Evolutionary conservation across 1,140 invertebrate genomes (phyloP).

Genomic region (Drosophila sp.): DNA sequence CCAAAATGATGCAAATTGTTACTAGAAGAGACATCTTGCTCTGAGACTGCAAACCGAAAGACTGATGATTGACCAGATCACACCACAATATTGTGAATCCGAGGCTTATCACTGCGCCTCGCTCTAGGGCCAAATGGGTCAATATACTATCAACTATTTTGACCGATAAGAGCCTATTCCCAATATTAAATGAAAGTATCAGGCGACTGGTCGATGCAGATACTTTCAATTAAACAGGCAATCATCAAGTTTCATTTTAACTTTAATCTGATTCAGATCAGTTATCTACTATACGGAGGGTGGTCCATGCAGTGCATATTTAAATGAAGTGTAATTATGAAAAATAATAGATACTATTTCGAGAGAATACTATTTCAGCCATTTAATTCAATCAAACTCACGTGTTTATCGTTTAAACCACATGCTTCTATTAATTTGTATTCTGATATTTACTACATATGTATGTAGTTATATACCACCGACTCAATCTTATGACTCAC

Average conservation of each 20-base stretch:
- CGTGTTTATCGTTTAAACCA: too few relatives aligned
- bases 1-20: slow-evolving; percentile 34
- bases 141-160: slow-evolving; percentile 22
- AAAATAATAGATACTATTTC: too few relatives aligned
- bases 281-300: not conserved
- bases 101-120: slow-evolving; percentile 21
- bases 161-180: slow-evolving; percentile 43
- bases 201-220: not conserved
- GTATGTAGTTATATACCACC: not conserved
- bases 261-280: slow-evolving; percentile 29
- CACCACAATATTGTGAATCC: slow-evolving; percentile 42
- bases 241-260: slow-evolving; percentile 31
- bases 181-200: slow-evolving; percentile 19
- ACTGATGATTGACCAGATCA: slow-evolving; percentile 57
- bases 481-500: slow-evolving; percentile 2
- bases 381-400: too few relatives aligned
- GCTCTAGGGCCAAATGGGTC: slow-evolving; percentile 13
- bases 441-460: not conserved
- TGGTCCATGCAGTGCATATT: too few relatives aligned
- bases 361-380: too few relatives aligned
- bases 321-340: too few relatives aligned
- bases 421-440: not conserved
- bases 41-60: slow-evolving; percentile 35
- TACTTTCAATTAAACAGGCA: slow-evolving; percentile 22
- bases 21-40: slow-evolving; percentile 44